Conservation (phyloP, 2,113 vertebrate genomes). For the Misgurnus anguillicaudatus region DNA sequence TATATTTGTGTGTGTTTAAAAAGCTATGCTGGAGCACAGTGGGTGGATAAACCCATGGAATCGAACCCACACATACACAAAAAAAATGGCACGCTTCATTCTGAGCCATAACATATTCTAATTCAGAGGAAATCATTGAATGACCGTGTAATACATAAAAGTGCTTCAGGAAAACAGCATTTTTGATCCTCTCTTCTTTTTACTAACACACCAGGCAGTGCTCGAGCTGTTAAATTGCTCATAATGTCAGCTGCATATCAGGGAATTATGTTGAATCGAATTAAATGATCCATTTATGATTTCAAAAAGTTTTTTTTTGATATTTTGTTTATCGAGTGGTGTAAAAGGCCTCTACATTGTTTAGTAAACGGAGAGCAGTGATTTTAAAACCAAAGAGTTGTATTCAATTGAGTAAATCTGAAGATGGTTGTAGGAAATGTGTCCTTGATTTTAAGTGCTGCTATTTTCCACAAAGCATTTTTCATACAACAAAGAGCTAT, state of each 20-base stretch:
- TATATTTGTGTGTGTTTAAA: background rate
- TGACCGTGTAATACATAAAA: conserved; percentile 54
- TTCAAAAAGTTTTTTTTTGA: background rate
- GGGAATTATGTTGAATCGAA: background rate
- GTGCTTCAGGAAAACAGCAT: conserved; percentile 6
- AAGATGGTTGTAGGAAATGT: background rate
- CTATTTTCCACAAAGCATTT: background rate
- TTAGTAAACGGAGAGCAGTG: too few species aligned
- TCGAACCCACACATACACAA: conserved; percentile 48
- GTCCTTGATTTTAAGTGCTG: conserved; percentile 8
- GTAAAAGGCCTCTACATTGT: background rate
- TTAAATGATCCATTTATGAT: conserved; percentile 1
- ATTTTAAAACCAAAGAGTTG: too few species aligned
- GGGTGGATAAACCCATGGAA: conserved; percentile 9
- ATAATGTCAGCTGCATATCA: background rate
- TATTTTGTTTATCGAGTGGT: background rate
- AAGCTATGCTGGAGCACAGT: conserved; percentile 5
- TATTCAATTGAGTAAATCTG: too few species aligned
- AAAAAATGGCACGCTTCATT: conserved; percentile 41
- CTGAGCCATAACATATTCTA: conserved; percentile 48
- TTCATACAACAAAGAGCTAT: too few species aligned
- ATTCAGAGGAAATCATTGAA: conserved; percentile 54
- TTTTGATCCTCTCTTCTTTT: background rate
- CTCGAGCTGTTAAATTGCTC: conserved; percentile 7
- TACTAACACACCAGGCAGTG: background rate